phyloP scores from a whole-genome alignment of 1,140 invertebrate genomes.

The Dendrolimus punctatus region DNA sequence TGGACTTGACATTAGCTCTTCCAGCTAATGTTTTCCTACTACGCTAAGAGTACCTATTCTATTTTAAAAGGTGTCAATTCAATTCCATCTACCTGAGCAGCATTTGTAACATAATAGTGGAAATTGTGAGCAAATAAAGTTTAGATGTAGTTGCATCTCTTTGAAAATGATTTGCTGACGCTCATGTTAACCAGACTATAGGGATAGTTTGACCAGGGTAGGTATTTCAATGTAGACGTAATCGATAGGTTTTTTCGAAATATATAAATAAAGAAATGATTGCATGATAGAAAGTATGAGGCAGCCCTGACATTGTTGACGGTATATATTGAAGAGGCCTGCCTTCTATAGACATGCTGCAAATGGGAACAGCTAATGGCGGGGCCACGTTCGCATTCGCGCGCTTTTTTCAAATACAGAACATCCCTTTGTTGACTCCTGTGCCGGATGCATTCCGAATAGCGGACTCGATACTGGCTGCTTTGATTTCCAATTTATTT shows the following conservation, averaged over 20 bases:
- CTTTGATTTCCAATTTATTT: constrained; percentile 36
- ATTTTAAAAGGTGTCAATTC: no score
- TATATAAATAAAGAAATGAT: constrained; percentile 1
- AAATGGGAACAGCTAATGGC: constrained; percentile 63
- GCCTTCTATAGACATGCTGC: constrained; percentile 46
- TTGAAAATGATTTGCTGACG: no score
- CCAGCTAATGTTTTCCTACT: no score
- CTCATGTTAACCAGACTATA: no score
- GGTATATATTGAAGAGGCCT: constrained; percentile 61
- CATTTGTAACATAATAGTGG: no score
- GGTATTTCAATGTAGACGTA: no score
- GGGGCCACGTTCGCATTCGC: constrained; percentile 57
- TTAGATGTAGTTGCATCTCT: no score
- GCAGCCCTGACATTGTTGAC: constrained; percentile 59
- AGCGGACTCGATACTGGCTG: constrained; percentile 51
- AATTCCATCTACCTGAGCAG: no score
- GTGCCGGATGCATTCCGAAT: constrained; percentile 54
- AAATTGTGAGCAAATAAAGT: no score
- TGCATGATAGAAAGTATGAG: background rate
- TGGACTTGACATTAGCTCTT: no score
- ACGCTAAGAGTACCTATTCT: no score
- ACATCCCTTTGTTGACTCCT: constrained; percentile 62
- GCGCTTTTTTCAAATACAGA: constrained; percentile 58
- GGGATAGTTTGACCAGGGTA: no score
- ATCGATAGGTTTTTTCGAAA: background rate